A percentile compares a stretch with the other conserved stretches of the same genome.
Evolutionary conservation across 2,888 invertebrate species (phyloP).

Genomic region (Atrina japonica): DNA sequence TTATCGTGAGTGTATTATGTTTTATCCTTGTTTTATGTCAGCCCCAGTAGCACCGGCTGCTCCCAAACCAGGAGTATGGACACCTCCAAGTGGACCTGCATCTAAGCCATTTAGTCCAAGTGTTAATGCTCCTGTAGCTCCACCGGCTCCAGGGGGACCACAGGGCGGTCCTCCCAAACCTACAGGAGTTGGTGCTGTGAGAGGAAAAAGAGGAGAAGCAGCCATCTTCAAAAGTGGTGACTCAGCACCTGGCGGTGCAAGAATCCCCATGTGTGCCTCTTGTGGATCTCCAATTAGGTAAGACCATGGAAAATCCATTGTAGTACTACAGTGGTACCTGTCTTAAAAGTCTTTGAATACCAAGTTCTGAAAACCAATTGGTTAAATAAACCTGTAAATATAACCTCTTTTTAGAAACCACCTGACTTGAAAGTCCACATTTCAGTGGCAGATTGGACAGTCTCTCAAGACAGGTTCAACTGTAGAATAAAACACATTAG

Average conservation of each 20-base stretch:
- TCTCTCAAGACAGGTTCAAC: no score
- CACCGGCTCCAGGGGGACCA: conserved; percentile 43
- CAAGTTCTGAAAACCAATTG: no score
- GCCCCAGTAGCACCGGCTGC: conserved; percentile 47
- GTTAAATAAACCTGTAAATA: no score
- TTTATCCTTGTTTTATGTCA: background rate
- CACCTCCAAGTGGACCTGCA: conserved; percentile 55
- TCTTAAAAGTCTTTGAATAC: no score
- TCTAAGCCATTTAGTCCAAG: conserved; percentile 55
- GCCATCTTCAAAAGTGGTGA: conserved; percentile 64
- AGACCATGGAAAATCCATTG: background rate
- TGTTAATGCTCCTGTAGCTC: conserved; percentile 51
- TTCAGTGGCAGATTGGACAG: no score
- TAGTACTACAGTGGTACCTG: no score
- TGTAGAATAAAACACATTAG: no score
- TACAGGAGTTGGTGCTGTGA: conserved; percentile 69
- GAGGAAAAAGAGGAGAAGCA: conserved; percentile 73
- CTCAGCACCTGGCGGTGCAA: conserved; percentile 47
- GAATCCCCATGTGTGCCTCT: conserved; percentile 65
- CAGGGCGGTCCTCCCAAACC: conserved; percentile 61
- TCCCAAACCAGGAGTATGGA: conserved; percentile 65
- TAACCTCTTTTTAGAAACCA: no score
- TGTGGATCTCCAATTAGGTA: conserved; percentile 74
- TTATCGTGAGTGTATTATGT: background rate
- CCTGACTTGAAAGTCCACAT: no score